Evolutionary conservation across 2,888 invertebrate genomes (phyloP), one percentile per base, ranked within the genome.

Genomic region (Atherix ibis): DNA sequence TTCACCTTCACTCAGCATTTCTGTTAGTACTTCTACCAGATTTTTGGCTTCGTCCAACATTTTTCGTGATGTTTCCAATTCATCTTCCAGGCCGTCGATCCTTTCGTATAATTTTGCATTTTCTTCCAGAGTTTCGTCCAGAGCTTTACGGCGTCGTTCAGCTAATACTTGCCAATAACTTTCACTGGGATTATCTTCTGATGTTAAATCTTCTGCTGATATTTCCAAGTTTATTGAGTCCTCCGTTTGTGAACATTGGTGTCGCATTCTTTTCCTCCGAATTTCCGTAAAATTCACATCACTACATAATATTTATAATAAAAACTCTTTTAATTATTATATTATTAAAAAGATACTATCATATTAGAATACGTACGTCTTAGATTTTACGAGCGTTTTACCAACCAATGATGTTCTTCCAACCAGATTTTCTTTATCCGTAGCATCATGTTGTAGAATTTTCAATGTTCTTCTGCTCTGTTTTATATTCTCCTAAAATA

Each of bases 101-200:
- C 64, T 56, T 24, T 67, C 66, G 41, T 67, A 64, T 15, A 72
- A 50, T 44, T 66, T 66, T 39, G 70, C 69, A 59, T 81, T 83
- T 56, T 84, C 82, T 36, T 71, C 66, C 18, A 84, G 64, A 17
- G 81, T 71, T 40, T 77, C 73, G 47, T 82, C 71, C 17, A 85
- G 57, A 3, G 78, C 77, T 44, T 71, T 61, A 37, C 77, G 70
- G 39, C 83, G 68, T 48, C 75, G 76, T 52, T 80, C 82, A 16
- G 83, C 80, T 41, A 84, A 52, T 29, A 71, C 62, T 56, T 80
- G 65, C 80, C 82, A 85, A 52, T 84, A 85, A 41, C 71, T 70
- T 48, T 75, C 74, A 37, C 80, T 73, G 4, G 83, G 76, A 24
- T 67, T 69, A 36, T 68, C 69, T 37, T 73, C 71, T 27, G 73